Evolutionary conservation across 2,797 vertebrate species (phyloP), one percentile per base, ranked within the genome.

Genomic region (Dallia pectoralis): DNA sequence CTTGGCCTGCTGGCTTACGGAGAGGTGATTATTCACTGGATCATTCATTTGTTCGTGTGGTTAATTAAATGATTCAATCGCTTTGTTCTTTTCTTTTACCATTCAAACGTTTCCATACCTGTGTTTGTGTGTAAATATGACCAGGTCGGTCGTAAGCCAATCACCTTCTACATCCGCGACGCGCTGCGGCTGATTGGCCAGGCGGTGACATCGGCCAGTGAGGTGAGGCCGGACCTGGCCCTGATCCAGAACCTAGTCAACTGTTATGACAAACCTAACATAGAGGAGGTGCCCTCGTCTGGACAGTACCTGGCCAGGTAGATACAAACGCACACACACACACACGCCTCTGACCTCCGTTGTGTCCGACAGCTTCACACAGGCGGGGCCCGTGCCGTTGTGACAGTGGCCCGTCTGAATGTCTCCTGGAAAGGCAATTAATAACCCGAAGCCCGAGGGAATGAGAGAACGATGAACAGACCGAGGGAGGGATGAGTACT

Each of bases 131-230:
- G n/a, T 53, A 8, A n/a, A 22, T 53, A n/a, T 53, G 51, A 5
- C 51, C 22, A 53, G 51, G 51, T 94, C 1, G 90, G 88, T 40
- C 91, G 87, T 30, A 95, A 97, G 0, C 93, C 95, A 0, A 89
- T 99, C 86, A 97, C 96, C 86, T 94, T 94, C 53, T 93, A 95
- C 9, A 77, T 97, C 33, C 90, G 94, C 0, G 97, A 99, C 0
- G 89, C 89, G 0, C 87, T 97, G 81, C 95, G 94, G 79, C 71
- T 98, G 72, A 86, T 98, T 40, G 84, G 91, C 1, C 89, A 83
- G 1, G 96, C 95, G 0, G 87, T 98, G 12, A 87, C 88, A 6
- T 88, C 79, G 0, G 95, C 94, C 0, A 92, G 93, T n/a, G 78
- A 30, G 0, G 4, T 89, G 56, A 92, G 76, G 69, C 95, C 94